Conservation (phyloP, 2,113 vertebrate species). For the Poeciliopsis turrubarensis region DNA sequence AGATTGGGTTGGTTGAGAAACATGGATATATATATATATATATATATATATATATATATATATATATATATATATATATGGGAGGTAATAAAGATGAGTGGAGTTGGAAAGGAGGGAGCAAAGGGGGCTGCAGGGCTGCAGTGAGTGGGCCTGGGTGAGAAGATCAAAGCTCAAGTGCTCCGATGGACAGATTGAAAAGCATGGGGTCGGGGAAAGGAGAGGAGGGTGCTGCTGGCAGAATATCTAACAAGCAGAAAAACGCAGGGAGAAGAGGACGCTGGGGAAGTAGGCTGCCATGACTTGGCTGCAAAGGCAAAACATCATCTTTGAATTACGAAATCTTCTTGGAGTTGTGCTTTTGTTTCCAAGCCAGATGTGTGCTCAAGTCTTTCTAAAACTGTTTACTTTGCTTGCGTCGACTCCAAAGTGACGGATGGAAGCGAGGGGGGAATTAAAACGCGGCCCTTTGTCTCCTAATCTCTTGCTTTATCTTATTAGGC, state of each 20-base stretch:
- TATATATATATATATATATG: slow-evolving; percentile 50
- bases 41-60: slow-evolving; percentile 61
- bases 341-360: slow-evolving; percentile 23
- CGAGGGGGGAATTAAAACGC: slow-evolving; percentile 37
- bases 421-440: slow-evolving; percentile 25
- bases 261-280: not conserved
- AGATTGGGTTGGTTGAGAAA: slow-evolving; percentile 16
- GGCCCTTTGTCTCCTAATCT: slow-evolving; percentile 67
- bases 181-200: slow-evolving; percentile 70
- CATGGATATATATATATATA: slow-evolving; percentile 58
- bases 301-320: slow-evolving; percentile 49
- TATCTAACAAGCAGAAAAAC: slow-evolving; percentile 50
- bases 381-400: slow-evolving; percentile 30
- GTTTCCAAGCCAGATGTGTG: slow-evolving; percentile 27
- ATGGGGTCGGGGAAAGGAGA: slow-evolving; percentile 32
- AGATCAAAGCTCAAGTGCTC: slow-evolving; percentile 75
- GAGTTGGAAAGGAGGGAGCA: slow-evolving; percentile 29
- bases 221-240: slow-evolving; percentile 54
- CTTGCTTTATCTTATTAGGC: slow-evolving; percentile 63
- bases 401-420: slow-evolving; percentile 26
- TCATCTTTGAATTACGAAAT: slow-evolving; percentile 53
- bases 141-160: slow-evolving; percentile 60
- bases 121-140: slow-evolving; percentile 56
- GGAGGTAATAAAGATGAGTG: slow-evolving; percentile 64
- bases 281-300: slow-evolving; percentile 31